Evolutionary conservation across 1,140 invertebrate species (phyloP), one percentile per base, ranked within the genome.

Genomic region (Drosophila nebulosa): DNA sequence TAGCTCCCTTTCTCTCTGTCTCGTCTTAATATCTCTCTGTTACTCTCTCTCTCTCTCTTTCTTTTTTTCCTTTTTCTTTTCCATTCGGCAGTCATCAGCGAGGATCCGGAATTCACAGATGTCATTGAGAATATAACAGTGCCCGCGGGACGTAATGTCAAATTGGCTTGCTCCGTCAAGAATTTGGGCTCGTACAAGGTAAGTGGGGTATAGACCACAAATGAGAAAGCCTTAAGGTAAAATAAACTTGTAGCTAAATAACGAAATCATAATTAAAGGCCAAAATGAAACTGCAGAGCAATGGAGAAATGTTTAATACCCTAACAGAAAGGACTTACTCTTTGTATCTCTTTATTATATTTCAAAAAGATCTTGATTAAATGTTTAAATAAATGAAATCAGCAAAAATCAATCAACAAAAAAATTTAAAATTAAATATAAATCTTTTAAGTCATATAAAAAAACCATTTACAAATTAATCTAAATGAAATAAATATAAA

Each of bases 131-230:
- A 95, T 86, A 94, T 95, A 60, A 95, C 94, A 24, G 94, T 95
- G 35, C 94, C 96, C 36, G 96, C 96, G 42, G 97, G 97, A 55
- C 93, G 97, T 55, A 96, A 95, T 80, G 96, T 97, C 18, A 96
- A 96, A 89, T 93, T 98, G 71, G 95, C 97, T 3, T 98, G 97
- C 91, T 96, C 96, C 4, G 97, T 98, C 55, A 97, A 97, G 91
- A 96, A 98, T 92, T 93, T 98, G 14, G 97, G 96, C 67, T 94
- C 95, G 1, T 97, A 95, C 86, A 96, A 96, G 94, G 96, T 96
- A 92, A 84, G 88, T 89, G 88, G 5, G 39, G 39, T 12, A 52
- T 22, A 35, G 12, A 22, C 35, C 7, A 35, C 6, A 32, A 36
- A 58, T 39, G 35, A 14, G 22, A 58, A 36, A 18, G 27, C 56